phyloP scores from a whole-genome alignment of 1,140 invertebrate genomes.

The Megathymus violae region DNA sequence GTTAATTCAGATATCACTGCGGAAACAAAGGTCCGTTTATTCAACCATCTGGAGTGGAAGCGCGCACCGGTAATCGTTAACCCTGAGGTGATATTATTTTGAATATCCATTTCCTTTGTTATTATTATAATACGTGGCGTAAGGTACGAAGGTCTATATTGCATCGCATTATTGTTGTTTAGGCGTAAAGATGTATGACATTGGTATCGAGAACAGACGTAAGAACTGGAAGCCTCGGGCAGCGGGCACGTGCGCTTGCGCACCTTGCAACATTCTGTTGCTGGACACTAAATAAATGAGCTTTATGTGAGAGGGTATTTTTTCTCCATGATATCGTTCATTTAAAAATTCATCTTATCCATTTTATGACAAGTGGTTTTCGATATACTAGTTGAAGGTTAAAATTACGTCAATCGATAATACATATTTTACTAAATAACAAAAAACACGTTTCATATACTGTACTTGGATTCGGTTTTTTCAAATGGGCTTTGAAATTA shows the following conservation, averaged over 20 bases:
- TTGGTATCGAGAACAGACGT: constrained; percentile 71
- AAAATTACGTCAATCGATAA: no score
- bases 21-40: constrained; percentile 83
- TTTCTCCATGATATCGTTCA: not conserved
- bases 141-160: constrained; percentile 71
- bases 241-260: constrained; percentile 72
- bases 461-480: no score
- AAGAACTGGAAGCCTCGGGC: constrained; percentile 59
- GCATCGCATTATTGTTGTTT: constrained; percentile 55
- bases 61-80: constrained; percentile 82
- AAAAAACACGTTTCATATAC: no score
- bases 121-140: constrained; percentile 69
- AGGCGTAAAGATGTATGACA: constrained; percentile 79
- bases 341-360: not conserved
- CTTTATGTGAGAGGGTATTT: constrained; percentile 1
- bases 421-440: no score
- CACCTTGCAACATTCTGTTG: constrained; percentile 74
- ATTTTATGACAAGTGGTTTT: no score
- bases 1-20: constrained; percentile 84
- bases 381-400: no score
- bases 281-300: constrained; percentile 57
- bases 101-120: constrained; percentile 78
- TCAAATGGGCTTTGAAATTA: no score
- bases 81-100: constrained; percentile 83
- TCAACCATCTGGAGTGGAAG: constrained; percentile 77